These are phyloP conservation scores for Drosophila micromelanica DNA, from an alignment of 1,140 invertebrate species.

Conservation along the genomic window DNA sequence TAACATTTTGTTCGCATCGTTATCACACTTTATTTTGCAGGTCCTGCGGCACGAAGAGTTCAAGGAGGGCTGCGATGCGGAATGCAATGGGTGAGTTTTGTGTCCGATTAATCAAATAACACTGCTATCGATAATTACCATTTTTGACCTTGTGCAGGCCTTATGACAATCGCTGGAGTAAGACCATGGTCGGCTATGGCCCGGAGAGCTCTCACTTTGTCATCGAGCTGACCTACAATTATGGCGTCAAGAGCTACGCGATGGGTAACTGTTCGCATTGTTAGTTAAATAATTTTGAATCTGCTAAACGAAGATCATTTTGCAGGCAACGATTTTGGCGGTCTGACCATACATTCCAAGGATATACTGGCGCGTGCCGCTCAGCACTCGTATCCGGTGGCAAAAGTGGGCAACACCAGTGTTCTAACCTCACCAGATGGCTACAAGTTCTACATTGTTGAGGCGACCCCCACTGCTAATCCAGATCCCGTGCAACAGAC, in stretches of 20 bases:
- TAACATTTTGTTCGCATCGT: not conserved
- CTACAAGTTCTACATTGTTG: constrained; percentile 93
- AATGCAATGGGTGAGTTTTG: constrained; percentile 96
- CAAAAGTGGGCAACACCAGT: constrained; percentile 60
- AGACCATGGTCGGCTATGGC: constrained; percentile 99
- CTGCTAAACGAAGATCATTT: not conserved
- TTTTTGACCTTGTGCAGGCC: constrained; percentile 86
- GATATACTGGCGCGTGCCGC: constrained; percentile 90
- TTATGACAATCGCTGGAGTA: constrained; percentile 99
- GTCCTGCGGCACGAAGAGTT: constrained; percentile 99
- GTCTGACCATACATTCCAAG: constrained; percentile 93
- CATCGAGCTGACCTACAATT: constrained; percentile 98
- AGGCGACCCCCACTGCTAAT: constrained; percentile 87
- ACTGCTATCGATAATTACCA: too few relatives aligned
- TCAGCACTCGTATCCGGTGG: constrained; percentile 85
- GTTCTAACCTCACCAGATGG: constrained; percentile 91
- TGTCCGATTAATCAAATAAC: not conserved
- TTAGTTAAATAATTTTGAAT: not conserved
- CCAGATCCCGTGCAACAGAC: constrained; percentile 94
- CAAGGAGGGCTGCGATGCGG: constrained; percentile 96
- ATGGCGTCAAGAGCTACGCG: constrained; percentile 94
- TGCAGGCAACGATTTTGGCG: constrained; percentile 93
- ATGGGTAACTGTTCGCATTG: constrained; percentile 75
- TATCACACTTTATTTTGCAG: constrained; percentile 84
- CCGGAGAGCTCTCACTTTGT: constrained; percentile 98